Base-by-base conservation (phyloP, 2,888 invertebrate species). In the Escarpia spicata region DNA sequence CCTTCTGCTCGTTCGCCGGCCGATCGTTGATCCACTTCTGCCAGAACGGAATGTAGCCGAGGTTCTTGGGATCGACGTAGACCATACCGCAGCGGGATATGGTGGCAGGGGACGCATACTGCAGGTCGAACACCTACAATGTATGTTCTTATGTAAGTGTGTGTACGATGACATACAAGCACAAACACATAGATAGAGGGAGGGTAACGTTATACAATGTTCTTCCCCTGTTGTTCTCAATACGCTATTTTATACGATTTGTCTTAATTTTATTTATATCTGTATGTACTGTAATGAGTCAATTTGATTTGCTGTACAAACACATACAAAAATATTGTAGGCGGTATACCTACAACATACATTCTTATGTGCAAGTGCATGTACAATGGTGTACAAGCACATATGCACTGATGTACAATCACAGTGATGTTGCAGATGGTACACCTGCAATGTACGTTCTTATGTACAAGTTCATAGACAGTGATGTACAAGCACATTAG, bases 41-140 rank as follows among this genome's bases (percentile, higher is more conserved):
- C 98, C 99, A 98, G 96, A 97, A 98, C 0, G 99, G 98, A 93
- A 97, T 97, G 95, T 98, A 98, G 0, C 98, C 98, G 93, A 99
- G 97, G 96, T 98, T 98, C 96, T 98, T 98, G 0, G 99, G 98
- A 95, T 99, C 98, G 0, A 99, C 98, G 95, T 98, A 99, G 15
- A 99, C 98, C 98, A 99, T 98, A 60, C 98, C 99, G 12, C 98
- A 98, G 92, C 99, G 97, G 0, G 98, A 98, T 3, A 99, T 98
- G 0, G 98, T 99, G 0, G 99, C 98, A 0, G 99, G 99, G 0
- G 99, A 99, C 0, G 99, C 99, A 95, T 98, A 98, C 96, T 98
- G 98, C 93, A 99, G 97, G 96, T 98, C 98, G 2, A 98, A 98
- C 45, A 99, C 98, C 97, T 97, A 94, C 58, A 90, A 91, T 31